Evolutionary conservation across 1,140 invertebrate species (phyloP), one percentile per base, ranked within the genome.

Genomic region (Diorhabda elongata): DNA sequence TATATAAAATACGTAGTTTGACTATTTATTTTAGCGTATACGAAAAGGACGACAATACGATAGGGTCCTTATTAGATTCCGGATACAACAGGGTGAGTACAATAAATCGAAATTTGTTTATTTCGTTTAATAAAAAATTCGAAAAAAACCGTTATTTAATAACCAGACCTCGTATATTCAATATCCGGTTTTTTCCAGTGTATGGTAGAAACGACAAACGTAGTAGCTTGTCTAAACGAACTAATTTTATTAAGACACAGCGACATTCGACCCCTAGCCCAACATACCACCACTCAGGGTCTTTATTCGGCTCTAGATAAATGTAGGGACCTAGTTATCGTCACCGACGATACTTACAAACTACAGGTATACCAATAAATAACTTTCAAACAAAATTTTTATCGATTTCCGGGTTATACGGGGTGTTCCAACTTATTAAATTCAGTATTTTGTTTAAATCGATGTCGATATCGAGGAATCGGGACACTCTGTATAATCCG

Each of bases 261-360:
- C 43, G 90, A 92, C 57, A 85, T 92, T 6, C 75, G 86, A 11
- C 84, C 85, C 47, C 83, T 87, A 60, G 85, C 89, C n/a, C 88
- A 89, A 69, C 81, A 89, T 66, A 87, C 90, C 66, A 85, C 89
- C 3, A 89, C 89, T 2, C 87, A 91, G 74, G 90, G 92, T n/a
- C 85, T 97, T 2, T 91, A 94, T 69, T 87, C 91, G 26, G 94
- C 94, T 42, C 84, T 96, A 44, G 92, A 97, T 76, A 88, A 90
- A 74, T 92, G 92, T 73, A 86, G 88, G 66, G 94, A 97, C 79
- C 87, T 94, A 74, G 89, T 98, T 7, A 90, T 95, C 64, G 90
- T 98, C 60, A 96, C 93, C 44, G 92, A 95, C 80, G 88, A 92
- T 72, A 86, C 91, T 71, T 90, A 92, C 77, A 87, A 89, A 79